Base-by-base conservation (phyloP, 2,113 vertebrate species). In the Elephas maximus region DNA sequence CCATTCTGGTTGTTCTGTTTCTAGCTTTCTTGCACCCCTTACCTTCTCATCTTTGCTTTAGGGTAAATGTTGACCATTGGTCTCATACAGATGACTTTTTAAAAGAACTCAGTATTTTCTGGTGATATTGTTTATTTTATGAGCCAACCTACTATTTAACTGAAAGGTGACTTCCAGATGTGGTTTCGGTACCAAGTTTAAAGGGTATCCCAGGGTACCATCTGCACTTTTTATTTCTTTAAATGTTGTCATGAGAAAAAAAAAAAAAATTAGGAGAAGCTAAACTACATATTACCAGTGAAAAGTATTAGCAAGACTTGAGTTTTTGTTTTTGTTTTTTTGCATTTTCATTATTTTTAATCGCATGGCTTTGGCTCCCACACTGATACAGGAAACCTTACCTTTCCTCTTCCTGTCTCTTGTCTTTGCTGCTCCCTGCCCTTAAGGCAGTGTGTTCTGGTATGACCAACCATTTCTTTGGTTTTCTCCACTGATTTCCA, bases 371-470 rank as follows among this genome's bases (percentile, higher is more conserved):
- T 92, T 69, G 62, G 20, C 21, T 81, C 65, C 24, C 23, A 30
- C 21, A 4, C 69, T 80, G 62, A 60, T 9, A 26, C 44, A 80
- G 93, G 96, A 97, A 96, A 82, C 84, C 86, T 88, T 85, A 44
- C 51, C 83, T 69, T 94, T 57, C 69, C 67, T n/a, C 78, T 92
- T 90, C 90, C 83, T 80, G 41, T 33, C 82, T 53, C 91, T 74
- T 53, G 37, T 79, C 77, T 86, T 73, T 26, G n/a, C 45, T 9
- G 81, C 33, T n/a, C 73, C 15, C 76, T 91, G 76, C 73, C 26
- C 41, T 78, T 21, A 26, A 15, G 33, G 48, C 23, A 21, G 44
- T 48, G 15, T 79, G 51, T 62, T 79, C 65, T 37, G 24, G 41
- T n/a, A 18, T 2, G 12, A 26, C 12, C 0, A 1, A 14, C 28